Evolutionary conservation across 2,888 invertebrate species (phyloP).

Genomic region (Heliconius aoede): DNA sequence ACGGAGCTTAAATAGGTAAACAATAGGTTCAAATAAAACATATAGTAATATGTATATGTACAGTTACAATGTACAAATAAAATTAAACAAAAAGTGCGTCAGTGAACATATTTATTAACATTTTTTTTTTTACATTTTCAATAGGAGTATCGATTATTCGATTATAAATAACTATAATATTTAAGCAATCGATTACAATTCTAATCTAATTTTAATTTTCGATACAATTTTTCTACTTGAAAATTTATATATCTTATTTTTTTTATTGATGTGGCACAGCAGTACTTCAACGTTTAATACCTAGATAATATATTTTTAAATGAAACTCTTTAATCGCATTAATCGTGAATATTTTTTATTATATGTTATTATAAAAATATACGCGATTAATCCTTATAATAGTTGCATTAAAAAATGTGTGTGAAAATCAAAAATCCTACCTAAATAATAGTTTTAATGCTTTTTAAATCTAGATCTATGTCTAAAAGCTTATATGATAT

Average conservation of each 20-base stretch:
- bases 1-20: too few species aligned
- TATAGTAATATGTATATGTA: too few species aligned
- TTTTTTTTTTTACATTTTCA: conserved; percentile 25
- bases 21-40: too few species aligned
- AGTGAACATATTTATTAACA: conserved; percentile 35
- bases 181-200: conserved; percentile 22
- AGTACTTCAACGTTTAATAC: conserved; percentile 52
- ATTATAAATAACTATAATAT: conserved; percentile 24
- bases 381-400: too few species aligned
- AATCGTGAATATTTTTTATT: too few species aligned
- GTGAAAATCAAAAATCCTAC: background rate
- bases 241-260: conserved; percentile 10
- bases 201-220: background rate
- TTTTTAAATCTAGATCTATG: conserved; percentile 24
- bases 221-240: conserved; percentile 15
- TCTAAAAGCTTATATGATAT: conserved; percentile 12
- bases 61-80: background rate
- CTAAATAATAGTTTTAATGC: background rate
- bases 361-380: too few species aligned
- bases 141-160: conserved; percentile 28
- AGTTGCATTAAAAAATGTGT: too few species aligned
- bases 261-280: conserved; percentile 78
- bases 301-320: background rate
- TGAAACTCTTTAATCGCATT: too few species aligned
- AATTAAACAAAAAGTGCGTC: conserved; percentile 11